phyloP scores from a whole-genome alignment of 2,113 vertebrate species.

The Casuarius casuarius region DNA sequence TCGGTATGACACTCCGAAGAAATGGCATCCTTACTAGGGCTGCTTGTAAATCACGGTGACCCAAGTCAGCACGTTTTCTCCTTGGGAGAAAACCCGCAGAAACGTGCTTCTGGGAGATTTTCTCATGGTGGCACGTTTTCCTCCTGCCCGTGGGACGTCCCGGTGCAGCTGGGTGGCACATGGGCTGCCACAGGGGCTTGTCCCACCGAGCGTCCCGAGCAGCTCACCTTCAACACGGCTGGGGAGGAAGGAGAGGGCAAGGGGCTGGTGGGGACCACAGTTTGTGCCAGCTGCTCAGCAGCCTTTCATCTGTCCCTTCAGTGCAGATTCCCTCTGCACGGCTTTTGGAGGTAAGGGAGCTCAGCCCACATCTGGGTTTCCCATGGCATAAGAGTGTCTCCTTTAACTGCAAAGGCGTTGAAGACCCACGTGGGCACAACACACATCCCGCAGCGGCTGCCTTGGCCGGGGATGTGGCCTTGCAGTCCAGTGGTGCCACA shows the following conservation, averaged over 20 bases:
- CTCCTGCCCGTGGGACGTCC: not conserved
- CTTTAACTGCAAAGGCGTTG: not conserved
- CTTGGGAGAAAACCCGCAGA: not conserved
- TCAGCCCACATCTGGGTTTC: not conserved
- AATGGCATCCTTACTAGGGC: not conserved
- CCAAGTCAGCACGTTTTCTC: not conserved
- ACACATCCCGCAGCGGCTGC: not conserved
- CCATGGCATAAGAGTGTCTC: not conserved
- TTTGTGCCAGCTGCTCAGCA: not conserved
- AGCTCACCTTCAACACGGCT: too few relatives aligned
- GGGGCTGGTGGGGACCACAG: not conserved
- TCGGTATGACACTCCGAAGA: not conserved
- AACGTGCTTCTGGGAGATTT: not conserved
- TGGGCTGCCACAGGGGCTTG: rapidly evolving
- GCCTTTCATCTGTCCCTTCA: not conserved
- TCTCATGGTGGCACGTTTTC: not conserved
- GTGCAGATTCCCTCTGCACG: not conserved
- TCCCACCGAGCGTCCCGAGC: not conserved
- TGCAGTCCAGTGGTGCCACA: too few relatives aligned
- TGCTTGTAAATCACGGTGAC: not conserved
- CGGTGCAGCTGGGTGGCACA: rapidly evolving
- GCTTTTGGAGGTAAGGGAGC: not conserved
- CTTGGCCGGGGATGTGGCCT: not conserved
- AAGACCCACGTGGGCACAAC: not conserved
- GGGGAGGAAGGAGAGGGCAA: not conserved